These are phyloP conservation scores for Ascaphus truei DNA, from an alignment of 2,113 vertebrate genomes.

Conservation along the genomic window DNA sequence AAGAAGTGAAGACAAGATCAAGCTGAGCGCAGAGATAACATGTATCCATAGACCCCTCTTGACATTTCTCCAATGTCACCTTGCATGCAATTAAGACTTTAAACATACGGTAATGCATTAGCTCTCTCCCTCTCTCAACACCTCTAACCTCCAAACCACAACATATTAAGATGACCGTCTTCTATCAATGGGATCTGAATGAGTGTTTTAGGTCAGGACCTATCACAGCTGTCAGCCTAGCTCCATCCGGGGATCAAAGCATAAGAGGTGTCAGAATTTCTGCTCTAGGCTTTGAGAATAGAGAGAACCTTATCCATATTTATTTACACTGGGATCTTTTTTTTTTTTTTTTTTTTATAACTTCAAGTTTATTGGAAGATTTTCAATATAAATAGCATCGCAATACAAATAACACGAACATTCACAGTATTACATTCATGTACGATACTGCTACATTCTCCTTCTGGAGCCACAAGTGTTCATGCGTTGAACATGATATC, in stretches of 20 bases:
- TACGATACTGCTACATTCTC: too few species aligned
- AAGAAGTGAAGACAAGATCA: conserved; percentile 13
- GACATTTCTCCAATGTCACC: conserved; percentile 24
- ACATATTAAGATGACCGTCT: conserved; percentile 12
- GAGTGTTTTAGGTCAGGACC: conserved; percentile 24
- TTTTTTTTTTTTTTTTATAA: too few species aligned
- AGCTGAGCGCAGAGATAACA: neutral
- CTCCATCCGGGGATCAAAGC: conserved; percentile 1
- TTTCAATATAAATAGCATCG: too few species aligned
- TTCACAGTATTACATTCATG: too few species aligned
- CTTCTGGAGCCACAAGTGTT: too few species aligned
- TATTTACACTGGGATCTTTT: conserved; percentile 13
- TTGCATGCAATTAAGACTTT: conserved; percentile 1
- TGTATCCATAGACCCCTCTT: neutral
- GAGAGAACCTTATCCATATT: conserved; percentile 16
- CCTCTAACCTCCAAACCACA: conserved; percentile 15
- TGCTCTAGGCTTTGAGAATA: neutral
- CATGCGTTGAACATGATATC: too few species aligned
- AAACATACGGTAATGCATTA: conserved; percentile 28
- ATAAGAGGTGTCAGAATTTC: conserved; percentile 21
- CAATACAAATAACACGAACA: too few species aligned
- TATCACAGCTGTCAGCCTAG: conserved; percentile 13
- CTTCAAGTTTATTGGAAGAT: too few species aligned
- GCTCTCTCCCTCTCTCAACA: neutral
- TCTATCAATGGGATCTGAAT: neutral